phyloP scores from a whole-genome alignment of 1,140 invertebrate genomes.

The Trichomalopsis sarcophagae region DNA sequence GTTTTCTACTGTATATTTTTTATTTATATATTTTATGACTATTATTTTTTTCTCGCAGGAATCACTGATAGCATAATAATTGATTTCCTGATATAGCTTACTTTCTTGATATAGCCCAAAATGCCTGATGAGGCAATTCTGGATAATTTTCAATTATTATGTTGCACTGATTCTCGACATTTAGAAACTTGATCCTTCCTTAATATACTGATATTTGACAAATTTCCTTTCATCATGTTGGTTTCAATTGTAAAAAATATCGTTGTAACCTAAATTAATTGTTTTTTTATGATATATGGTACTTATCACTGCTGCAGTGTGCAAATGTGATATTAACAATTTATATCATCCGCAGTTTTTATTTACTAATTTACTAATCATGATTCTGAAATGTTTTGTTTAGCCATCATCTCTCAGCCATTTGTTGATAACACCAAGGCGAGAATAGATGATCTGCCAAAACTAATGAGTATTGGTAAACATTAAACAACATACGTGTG shows the following conservation, averaged over 20 bases:
- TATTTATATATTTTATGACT: too few species aligned
- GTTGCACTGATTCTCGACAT: too few species aligned
- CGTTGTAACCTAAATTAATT: too few species aligned
- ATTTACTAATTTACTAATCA: not conserved
- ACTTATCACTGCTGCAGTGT: slow-evolving; percentile 97
- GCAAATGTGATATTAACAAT: slow-evolving; percentile 73
- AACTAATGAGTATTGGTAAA: slow-evolving; percentile 91
- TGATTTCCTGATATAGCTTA: too few species aligned
- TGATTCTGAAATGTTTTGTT: slow-evolving; percentile 62
- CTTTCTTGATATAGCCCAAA: too few species aligned
- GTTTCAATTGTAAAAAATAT: not conserved
- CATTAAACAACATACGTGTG: slow-evolving; percentile 97
- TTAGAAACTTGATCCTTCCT: not conserved
- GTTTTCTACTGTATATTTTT: not conserved
- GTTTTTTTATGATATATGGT: slow-evolving; percentile 81
- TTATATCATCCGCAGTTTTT: slow-evolving; percentile 3
- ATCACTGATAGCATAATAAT: too few species aligned
- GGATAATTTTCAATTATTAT: too few species aligned
- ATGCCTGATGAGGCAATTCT: too few species aligned
- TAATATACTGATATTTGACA: too few species aligned
- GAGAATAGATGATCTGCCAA: slow-evolving; percentile 98
- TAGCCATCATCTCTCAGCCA: slow-evolving; percentile 96
- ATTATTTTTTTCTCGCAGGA: too few species aligned
- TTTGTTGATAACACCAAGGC: slow-evolving; percentile 99
- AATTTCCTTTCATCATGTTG: not conserved